Conservation (phyloP, 1,140 invertebrate species). For the Cydia pomonella region DNA sequence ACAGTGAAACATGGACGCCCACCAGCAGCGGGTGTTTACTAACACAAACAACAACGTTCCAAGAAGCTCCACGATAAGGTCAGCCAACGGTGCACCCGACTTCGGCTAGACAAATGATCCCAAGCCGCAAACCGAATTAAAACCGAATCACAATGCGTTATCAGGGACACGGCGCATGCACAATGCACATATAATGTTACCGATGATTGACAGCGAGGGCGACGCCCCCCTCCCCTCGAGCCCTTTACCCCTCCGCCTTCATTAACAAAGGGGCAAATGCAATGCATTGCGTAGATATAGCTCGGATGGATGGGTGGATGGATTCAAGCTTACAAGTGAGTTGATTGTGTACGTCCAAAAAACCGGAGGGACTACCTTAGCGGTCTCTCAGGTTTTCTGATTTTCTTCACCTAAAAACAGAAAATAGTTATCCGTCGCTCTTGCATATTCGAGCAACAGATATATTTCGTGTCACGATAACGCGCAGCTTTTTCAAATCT, state of each 20-base stretch:
- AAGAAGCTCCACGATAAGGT: neutral
- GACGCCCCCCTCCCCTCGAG: neutral
- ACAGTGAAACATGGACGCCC: too few relatives aligned
- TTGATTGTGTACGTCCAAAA: too few relatives aligned
- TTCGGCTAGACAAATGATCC: neutral
- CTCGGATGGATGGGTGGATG: neutral
- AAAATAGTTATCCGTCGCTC: too few relatives aligned
- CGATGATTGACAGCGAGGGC: slow-evolving; percentile 15
- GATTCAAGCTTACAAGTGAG: neutral
- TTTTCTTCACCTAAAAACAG: too few relatives aligned
- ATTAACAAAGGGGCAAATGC: slow-evolving; percentile 17
- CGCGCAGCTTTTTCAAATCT: too few relatives aligned
- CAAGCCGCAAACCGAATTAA: slow-evolving; percentile 15
- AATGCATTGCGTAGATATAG: neutral
- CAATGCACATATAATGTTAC: slow-evolving; percentile 21
- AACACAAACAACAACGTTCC: too few relatives aligned
- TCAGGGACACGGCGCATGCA: neutral
- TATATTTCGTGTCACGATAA: too few relatives aligned
- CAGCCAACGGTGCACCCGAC: neutral
- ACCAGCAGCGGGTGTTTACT: too few relatives aligned
- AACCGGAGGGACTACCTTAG: too few relatives aligned
- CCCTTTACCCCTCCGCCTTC: slow-evolving; percentile 3
- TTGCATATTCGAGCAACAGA: too few relatives aligned
- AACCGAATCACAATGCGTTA: slow-evolving; percentile 16
- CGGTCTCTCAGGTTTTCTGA: too few relatives aligned